phyloP scores from a whole-genome alignment of 2,113 vertebrate genomes.

The Misgurnus anguillicaudatus region DNA sequence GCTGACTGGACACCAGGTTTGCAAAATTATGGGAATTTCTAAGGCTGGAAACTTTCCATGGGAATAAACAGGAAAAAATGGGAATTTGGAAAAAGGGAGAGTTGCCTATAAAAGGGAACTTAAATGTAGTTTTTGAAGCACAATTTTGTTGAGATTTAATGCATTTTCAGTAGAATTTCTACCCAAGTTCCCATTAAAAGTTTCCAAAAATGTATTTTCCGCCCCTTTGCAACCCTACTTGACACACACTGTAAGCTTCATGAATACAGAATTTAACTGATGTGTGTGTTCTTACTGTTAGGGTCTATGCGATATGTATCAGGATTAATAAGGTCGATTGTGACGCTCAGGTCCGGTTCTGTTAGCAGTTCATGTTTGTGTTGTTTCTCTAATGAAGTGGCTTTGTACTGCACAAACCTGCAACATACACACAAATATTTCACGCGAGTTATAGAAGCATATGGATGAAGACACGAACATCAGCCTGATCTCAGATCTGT shows the following conservation, averaged over 20 bases:
- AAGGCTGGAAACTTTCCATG: no score
- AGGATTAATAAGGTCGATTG: conserved; percentile 93
- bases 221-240: no score
- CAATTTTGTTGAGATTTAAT: no score
- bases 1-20: no score
- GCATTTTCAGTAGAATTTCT: no score
- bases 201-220: no score
- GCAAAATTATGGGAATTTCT: no score
- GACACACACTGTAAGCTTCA: not conserved
- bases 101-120: no score
- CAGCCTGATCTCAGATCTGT: conserved; percentile 5
- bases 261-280: not conserved
- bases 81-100: no score
- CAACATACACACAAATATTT: conserved; percentile 32
- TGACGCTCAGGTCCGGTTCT: conserved; percentile 91
- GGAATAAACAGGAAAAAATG: no score
- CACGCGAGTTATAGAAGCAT: not conserved
- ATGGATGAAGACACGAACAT: not conserved
- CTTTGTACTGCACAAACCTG: conserved; percentile 96
- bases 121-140: no score
- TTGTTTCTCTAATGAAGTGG: conserved; percentile 92
- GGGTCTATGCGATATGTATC: conserved; percentile 92
- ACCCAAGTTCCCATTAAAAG: no score
- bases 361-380: conserved; percentile 93
- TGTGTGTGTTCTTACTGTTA: conserved; percentile 71